Evolutionary conservation across 2,797 vertebrate genomes (phyloP), one percentile per base, ranked within the genome.

Genomic region (Chromis chromis): DNA sequence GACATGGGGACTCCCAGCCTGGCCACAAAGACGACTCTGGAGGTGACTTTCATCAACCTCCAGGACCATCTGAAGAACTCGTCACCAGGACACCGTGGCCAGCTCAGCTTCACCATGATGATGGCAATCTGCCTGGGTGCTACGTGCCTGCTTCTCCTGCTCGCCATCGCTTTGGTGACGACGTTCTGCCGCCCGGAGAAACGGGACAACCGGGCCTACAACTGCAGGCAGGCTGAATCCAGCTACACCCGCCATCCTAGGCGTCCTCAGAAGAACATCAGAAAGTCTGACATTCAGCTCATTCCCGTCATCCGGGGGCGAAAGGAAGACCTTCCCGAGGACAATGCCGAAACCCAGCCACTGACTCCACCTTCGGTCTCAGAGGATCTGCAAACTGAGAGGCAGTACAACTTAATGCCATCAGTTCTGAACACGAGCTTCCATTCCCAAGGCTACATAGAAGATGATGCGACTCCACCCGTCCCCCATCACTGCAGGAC

Each of bases 221-320:
- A 99, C 88, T 99, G 97, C 89, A 92, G 97, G 48, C 95, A 96
- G 85, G 98, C 97, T 0, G 97, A 99, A 82, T 96, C 96, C 0
- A 94, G 94, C n/a, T 98, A 94, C 82, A 93, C 94, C 54, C 92
- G 95, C 55, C 96, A 96, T 84, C 97, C 97, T 11, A 95, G 95
- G 48, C 96, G 97, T 22, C 98, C 97, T 0, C 96, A 96, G 86
- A 96, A 96, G 64, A 96, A 96, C 78, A 98, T 99, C 74, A 95
- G 95, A 76, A 99, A 99, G 88, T 88, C 97, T 0, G 98, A 99
- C 50, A 99, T 99, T 78, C 96, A 96, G 84, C 92, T 98, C 0
- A 93, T 98, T 25, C 97, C 97, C 0, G 94, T 96, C 69, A 92
- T 98, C 49, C 91, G 96, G 54, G 94, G 95, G 19, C 90, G 93